A percentile compares a stretch with the other conserved stretches of the same genome.
These are phyloP conservation scores for Oreonectes daqikongensis DNA, from an alignment of 2,797 vertebrate genomes.

Conservation along the genomic window DNA sequence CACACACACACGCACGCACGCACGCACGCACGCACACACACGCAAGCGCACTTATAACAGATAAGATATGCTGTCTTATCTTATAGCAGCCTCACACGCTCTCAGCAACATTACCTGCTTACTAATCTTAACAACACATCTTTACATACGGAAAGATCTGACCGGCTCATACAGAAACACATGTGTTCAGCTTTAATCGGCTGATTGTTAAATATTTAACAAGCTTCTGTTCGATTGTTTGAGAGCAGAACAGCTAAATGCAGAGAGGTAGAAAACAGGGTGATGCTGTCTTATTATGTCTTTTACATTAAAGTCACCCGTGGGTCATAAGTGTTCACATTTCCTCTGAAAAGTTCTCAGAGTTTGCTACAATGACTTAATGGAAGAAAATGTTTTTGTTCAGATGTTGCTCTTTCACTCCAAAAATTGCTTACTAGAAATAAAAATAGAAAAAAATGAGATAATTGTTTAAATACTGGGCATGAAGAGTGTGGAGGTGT, in stretches of 20 bases:
- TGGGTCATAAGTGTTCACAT: neutral
- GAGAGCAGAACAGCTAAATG: neutral
- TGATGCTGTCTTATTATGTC: no score
- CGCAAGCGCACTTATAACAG: neutral
- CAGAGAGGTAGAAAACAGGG: neutral
- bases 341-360: neutral
- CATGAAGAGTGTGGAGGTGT: no score
- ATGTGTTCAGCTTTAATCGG: neutral
- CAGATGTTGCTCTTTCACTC: no score
- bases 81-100: neutral
- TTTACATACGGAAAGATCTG: neutral
- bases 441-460: no score
- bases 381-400: neutral
- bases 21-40: neutral
- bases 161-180: neutral
- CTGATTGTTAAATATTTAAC: conserved; percentile 25
- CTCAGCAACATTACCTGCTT: neutral
- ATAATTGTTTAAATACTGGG: no score
- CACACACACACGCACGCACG: neutral
- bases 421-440: no score
- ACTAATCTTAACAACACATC: neutral
- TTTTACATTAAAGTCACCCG: neutral
- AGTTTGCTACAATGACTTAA: no score
- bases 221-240: conserved; percentile 13
- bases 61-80: conserved; percentile 5